A percentile compares a stretch with the other conserved stretches of the same genome.
Evolutionary conservation across 2,888 invertebrate genomes (phyloP).

Genomic region (Apamea epomidion): DNA sequence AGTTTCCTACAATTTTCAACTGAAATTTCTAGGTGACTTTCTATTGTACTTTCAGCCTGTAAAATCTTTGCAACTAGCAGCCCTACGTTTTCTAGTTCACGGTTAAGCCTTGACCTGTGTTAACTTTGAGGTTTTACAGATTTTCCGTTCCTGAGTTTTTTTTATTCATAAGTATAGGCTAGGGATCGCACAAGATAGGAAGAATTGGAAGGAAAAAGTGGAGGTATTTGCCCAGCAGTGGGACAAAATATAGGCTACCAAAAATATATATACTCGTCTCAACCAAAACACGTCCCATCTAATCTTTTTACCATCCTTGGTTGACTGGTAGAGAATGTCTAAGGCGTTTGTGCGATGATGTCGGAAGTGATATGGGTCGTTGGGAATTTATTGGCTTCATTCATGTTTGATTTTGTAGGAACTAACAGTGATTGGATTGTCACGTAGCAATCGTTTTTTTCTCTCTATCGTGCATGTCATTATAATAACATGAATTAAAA

Average conservation of each 20-base stretch:
- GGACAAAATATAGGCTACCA: not conserved
- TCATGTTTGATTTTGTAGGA: not conserved
- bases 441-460: too few relatives aligned
- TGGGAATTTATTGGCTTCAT: not conserved
- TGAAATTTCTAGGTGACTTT: not conserved
- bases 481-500: too few relatives aligned
- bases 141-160: not conserved
- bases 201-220: not conserved
- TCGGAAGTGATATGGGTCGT: not conserved
- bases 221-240: not conserved
- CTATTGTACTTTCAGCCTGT: not conserved
- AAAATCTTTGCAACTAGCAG: not conserved
- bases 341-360: not conserved
- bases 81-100: conserved; percentile 33
- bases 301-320: too few relatives aligned
- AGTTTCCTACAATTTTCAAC: not conserved
- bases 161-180: not conserved
- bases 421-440: not conserved
- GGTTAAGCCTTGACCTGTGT: conserved; percentile 36
- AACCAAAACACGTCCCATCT: too few relatives aligned
- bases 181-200: not conserved
- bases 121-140: not conserved
- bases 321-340: too few relatives aligned
- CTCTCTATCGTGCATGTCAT: too few relatives aligned
- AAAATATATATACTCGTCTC: too few relatives aligned